Percentiles rank a stretch among this genome's conserved stretches.
Conservation (phyloP, 2,797 vertebrate genomes). For the Lateolabrax maculatus region DNA sequence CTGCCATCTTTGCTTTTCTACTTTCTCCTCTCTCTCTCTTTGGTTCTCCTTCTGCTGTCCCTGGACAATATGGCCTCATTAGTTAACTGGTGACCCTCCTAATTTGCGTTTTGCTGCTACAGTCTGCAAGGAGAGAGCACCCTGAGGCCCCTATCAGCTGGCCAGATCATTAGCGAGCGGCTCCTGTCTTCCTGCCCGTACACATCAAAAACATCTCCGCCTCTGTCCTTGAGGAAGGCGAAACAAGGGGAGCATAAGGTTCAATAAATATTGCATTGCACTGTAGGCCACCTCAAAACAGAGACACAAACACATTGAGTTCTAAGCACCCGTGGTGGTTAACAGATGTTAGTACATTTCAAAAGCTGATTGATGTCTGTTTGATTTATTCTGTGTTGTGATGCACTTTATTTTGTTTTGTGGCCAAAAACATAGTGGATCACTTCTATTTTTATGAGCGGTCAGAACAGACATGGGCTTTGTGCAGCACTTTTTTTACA, state of each 20-base stretch:
- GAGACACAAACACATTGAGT: slow-evolving; percentile 22
- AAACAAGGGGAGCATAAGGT: slow-evolving; percentile 59
- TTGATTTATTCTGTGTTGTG: neutral
- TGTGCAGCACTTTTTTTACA: no score
- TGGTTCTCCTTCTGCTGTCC: slow-evolving; percentile 26
- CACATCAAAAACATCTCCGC: slow-evolving; percentile 61
- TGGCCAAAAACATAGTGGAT: no score
- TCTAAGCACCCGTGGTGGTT: slow-evolving; percentile 3
- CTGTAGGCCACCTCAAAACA: slow-evolving; percentile 56
- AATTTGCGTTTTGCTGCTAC: slow-evolving; percentile 50
- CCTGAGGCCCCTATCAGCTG: slow-evolving; percentile 52
- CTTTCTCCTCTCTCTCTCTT: slow-evolving; percentile 12
- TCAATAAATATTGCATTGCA: slow-evolving; percentile 72
- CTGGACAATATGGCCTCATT: slow-evolving; percentile 52
- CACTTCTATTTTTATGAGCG: no score
- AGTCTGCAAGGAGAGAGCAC: slow-evolving; percentile 44
- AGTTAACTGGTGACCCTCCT: slow-evolving; percentile 58
- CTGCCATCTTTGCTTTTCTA: neutral
- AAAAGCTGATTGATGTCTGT: slow-evolving; percentile 23
- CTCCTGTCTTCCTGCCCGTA: slow-evolving; percentile 38
- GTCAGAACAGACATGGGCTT: no score
- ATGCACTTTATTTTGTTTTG: neutral
- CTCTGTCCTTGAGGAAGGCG: slow-evolving; percentile 60
- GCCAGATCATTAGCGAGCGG: slow-evolving; percentile 60
- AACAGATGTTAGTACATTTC: slow-evolving; percentile 55